phyloP scores from a whole-genome alignment of 2,888 invertebrate species.

The Epistrophe grossulariae region DNA sequence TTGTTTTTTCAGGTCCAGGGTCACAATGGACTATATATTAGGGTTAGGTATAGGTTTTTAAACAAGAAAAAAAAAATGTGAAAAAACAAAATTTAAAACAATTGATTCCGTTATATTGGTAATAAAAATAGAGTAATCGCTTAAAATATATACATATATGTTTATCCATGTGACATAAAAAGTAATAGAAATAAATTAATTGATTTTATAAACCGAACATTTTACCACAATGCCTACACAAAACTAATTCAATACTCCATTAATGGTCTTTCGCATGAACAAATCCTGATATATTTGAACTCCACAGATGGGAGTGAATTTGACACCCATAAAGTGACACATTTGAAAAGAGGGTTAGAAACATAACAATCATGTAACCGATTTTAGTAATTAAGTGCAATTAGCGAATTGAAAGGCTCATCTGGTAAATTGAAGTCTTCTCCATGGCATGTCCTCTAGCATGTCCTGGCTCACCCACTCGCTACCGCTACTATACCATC shows the following conservation, averaged over 20 bases:
- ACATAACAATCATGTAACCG: slow-evolving; percentile 71
- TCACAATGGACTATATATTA: too few relatives aligned
- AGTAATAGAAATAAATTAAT: slow-evolving; percentile 1
- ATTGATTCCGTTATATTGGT: too few relatives aligned
- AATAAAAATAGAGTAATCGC: too few relatives aligned
- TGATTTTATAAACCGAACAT: not conserved
- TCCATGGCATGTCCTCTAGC: slow-evolving; percentile 2
- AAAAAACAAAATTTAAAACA: too few relatives aligned
- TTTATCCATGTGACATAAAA: too few relatives aligned
- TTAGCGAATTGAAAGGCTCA: slow-evolving; percentile 77
- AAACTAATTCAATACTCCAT: slow-evolving; percentile 15
- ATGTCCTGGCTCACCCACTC: slow-evolving; percentile 8
- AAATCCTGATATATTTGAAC: slow-evolving; percentile 1
- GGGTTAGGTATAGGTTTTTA: too few relatives aligned
- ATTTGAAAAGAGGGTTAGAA: slow-evolving; percentile 26
- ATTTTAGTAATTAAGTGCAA: slow-evolving; percentile 78
- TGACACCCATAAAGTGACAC: slow-evolving; percentile 58
- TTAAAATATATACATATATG: too few relatives aligned
- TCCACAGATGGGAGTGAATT: slow-evolving; percentile 4
- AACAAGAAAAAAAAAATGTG: too few relatives aligned
- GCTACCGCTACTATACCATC: slow-evolving; percentile 7
- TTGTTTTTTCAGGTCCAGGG: too few relatives aligned
- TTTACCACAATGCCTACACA: not conserved
- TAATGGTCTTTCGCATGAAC: slow-evolving; percentile 28
- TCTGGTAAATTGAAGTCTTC: slow-evolving; percentile 43